Base-by-base conservation (phyloP, 2,888 invertebrate genomes). In the Lordiphosa fenestrarum region DNA sequence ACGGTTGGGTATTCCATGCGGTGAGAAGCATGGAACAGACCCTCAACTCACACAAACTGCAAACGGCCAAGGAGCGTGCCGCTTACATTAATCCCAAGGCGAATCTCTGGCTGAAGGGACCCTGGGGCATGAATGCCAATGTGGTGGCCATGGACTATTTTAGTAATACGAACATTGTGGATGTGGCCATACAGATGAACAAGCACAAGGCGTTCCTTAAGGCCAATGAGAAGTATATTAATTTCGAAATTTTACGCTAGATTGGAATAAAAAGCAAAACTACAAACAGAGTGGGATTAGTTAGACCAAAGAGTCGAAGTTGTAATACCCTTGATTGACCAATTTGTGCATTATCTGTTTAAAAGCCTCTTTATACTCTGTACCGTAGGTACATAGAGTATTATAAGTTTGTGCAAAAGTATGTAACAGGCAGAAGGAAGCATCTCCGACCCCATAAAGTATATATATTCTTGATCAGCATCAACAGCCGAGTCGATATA, bases 61-160 rank as follows among this genome's bases (percentile, higher is more conserved):
- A 84, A 49, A 87, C 88, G 23, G 69, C 86, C 25, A 84, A 85
- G 53, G 85, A 89, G 62, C 86, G 89, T 10, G 89, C 89, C 0
- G 73, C 77, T 1, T 59, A 73, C 7, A 78, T 89, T 10, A 95
- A 95, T 88, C 91, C 92, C 36, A 92, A 94, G 77, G 91, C 95
- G 0, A 93, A 93, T 0, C 90, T 91, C 30, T 94, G 95, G 91
- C 92, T 95, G 15, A 86, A 91, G 49, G 92, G 92, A 5, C 91
- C 91, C 38, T 95, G 94, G 94, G 91, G 93, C 42, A 88, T 90
- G 10, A 91, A 91, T 53, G 93, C 93, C 7, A 95, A 95, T 86
- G 93, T 95, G 23, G 91, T 95, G 2, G 92, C 95, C 1, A 92
- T 93, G 5, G 95, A 95, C 87, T 95, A 93, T 86, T 94, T 94